Evolutionary conservation across 2,888 invertebrate species (phyloP), one percentile per base, ranked within the genome.

Genomic region (Pinctada fucata): DNA sequence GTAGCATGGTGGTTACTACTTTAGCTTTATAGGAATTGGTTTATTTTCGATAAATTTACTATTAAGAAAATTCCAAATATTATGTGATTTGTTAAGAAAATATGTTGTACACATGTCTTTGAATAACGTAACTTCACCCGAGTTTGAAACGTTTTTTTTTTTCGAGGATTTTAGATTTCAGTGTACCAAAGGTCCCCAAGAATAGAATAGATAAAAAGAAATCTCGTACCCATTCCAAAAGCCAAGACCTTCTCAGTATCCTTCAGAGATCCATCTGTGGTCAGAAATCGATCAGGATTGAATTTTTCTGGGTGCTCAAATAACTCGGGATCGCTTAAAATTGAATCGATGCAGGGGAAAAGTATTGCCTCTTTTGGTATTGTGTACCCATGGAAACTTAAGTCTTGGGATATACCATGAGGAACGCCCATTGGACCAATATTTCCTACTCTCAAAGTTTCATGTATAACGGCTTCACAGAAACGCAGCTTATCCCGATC

Each of bases 281-380:
- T 78, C 31, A 88, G 51, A 80, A 86, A 87, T 1, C 84, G 76
- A 31, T 87, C 85, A 2, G 88, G 86, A 6, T 80, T 64, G 72
- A 86, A 86, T 13, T 72, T 16, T 5, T 78, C n/a, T 2, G 86
- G 85, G 58, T 80, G 63, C 6, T 50, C 67, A 76, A 76, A 88
- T n/a, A 79, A 47, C 6, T 72, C 52, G 13, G 67, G 50, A 76
- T 88, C 87, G 10, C 49, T 52, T 47, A 79, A 71, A 58, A 84
- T 79, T 13, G 86, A 82, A 67, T 79, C 80, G 47, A 86, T 45
- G 78, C 84, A 85, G 50, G 79, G 72, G 50, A 87, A 69, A 3
- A 84, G 66, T 5, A 81, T 73, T 1, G 79, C 79, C 50, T 83
- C 86, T 69, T 83, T 83, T 2, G 90, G 90, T 65, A 91, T 85